A percentile compares a stretch with the other conserved stretches of the same genome.
phyloP scores from a whole-genome alignment of 2,113 vertebrate genomes.

The Pontoporia blainvillei region DNA sequence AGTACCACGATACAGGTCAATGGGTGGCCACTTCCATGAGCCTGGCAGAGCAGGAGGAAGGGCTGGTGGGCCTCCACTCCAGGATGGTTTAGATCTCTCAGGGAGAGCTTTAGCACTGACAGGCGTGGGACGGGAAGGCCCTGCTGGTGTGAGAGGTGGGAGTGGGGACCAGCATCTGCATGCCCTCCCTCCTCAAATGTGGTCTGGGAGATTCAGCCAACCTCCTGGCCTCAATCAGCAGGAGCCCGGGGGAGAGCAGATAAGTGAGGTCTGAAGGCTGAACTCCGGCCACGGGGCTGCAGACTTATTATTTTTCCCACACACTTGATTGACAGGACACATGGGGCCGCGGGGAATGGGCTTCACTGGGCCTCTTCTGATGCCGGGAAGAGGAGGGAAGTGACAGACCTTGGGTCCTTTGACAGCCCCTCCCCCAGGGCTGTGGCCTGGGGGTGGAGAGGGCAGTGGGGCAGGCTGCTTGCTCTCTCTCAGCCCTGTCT shows the following conservation, averaged over 20 bases:
- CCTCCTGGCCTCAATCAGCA: conserved; percentile 77
- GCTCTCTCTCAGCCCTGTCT: neutral
- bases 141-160: neutral
- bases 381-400: neutral
- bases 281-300: conserved; percentile 8
- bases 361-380: neutral
- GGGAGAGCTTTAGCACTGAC: neutral
- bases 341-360: rapidly evolving
- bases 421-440: neutral
- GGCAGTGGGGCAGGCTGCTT: neutral
- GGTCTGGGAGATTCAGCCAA: conserved; percentile 55
- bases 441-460: neutral
- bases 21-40: neutral
- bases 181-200: conserved; percentile 49
- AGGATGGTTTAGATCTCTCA: neutral
- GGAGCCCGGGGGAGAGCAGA: conserved; percentile 68
- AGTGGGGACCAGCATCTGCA: neutral
- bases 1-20: neutral
- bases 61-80: neutral
- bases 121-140: neutral
- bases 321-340: conserved; percentile 26
- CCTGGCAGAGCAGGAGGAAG: neutral
- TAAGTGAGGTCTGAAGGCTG: conserved; percentile 47
- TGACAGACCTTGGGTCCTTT: neutral
- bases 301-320: conserved; percentile 43